A percentile compares a stretch with the other conserved stretches of the same genome.
Evolutionary conservation across 2,797 vertebrate species (phyloP).

Genomic region (Scyliorhinus canicula): DNA sequence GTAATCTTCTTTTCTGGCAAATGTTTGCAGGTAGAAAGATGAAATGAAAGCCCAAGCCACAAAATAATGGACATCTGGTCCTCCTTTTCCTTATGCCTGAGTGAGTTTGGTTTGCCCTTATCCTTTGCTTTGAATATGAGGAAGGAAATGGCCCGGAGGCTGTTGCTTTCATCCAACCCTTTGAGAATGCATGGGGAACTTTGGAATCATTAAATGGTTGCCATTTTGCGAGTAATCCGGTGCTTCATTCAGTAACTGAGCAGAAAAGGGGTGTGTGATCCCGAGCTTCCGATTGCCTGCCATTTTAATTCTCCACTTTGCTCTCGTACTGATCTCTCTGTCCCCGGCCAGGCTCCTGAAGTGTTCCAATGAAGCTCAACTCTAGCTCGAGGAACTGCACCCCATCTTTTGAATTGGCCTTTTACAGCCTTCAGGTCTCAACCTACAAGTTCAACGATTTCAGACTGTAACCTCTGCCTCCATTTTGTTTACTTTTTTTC

Average conservation of each 20-base stretch:
- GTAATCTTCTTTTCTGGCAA: neutral
- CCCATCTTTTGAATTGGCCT: too few relatives aligned
- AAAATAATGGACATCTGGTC: neutral
- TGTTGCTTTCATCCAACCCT: neutral
- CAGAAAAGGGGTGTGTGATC: neutral
- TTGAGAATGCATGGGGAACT: neutral
- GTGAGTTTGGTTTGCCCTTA: neutral
- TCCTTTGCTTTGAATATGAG: neutral
- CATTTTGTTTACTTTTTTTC: too few relatives aligned
- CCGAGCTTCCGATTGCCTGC: too few relatives aligned
- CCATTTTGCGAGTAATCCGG: neutral
- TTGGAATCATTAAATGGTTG: neutral
- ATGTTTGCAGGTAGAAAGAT: neutral
- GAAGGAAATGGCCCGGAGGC: neutral
- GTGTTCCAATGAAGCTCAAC: too few relatives aligned
- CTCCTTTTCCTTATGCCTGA: neutral
- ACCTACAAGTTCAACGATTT: too few relatives aligned
- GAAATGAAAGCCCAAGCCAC: neutral
- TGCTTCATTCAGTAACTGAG: neutral
- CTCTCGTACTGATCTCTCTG: too few relatives aligned
- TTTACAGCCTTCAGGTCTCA: too few relatives aligned
- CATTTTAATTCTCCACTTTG: too few relatives aligned
- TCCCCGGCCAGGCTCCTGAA: too few relatives aligned
- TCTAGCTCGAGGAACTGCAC: too few relatives aligned
- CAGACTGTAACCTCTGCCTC: too few relatives aligned